Conservation (phyloP, 1,140 invertebrate species). For the Lethrus apterus region DNA sequence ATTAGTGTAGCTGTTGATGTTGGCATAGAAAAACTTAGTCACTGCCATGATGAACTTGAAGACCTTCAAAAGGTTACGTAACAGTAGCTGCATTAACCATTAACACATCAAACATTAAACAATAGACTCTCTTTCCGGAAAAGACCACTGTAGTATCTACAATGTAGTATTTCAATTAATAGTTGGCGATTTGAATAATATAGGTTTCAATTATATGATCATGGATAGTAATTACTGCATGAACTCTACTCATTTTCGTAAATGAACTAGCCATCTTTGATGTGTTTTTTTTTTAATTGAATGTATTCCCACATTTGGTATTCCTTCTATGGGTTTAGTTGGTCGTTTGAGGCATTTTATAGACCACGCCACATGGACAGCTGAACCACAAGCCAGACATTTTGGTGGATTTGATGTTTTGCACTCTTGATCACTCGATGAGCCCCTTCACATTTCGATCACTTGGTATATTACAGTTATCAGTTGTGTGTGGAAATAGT, state of each 20-base stretch:
- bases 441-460: slow-evolving; percentile 8
- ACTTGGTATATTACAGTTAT: slow-evolving; percentile 9
- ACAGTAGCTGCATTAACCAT: slow-evolving; percentile 2
- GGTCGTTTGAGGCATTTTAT: slow-evolving; percentile 16
- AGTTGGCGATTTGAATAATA: slow-evolving; percentile 10
- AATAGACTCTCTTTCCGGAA: slow-evolving; percentile 8
- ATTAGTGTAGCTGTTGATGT: background rate
- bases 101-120: slow-evolving; percentile 10
- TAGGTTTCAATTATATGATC: slow-evolving; percentile 15
- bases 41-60: slow-evolving; percentile 1
- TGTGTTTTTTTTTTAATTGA: slow-evolving; percentile 12
- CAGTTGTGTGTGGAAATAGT: slow-evolving; percentile 6
- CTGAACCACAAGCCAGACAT: slow-evolving; percentile 11
- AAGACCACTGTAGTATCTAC: slow-evolving; percentile 9
- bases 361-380: slow-evolving; percentile 15
- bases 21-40: background rate
- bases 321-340: slow-evolving; percentile 13
- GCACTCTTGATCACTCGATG: background rate
- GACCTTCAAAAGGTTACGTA: slow-evolving; percentile 6
- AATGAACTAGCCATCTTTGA: slow-evolving; percentile 1
- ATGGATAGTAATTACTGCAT: slow-evolving; percentile 11
- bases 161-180: slow-evolving; percentile 1
- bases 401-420: slow-evolving; percentile 8
- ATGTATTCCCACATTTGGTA: too few species aligned
- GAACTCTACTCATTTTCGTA: slow-evolving; percentile 8